These are phyloP conservation scores for Pachydiplax longipennis DNA, from an alignment of 2,888 invertebrate species.

Conservation along the genomic window DNA sequence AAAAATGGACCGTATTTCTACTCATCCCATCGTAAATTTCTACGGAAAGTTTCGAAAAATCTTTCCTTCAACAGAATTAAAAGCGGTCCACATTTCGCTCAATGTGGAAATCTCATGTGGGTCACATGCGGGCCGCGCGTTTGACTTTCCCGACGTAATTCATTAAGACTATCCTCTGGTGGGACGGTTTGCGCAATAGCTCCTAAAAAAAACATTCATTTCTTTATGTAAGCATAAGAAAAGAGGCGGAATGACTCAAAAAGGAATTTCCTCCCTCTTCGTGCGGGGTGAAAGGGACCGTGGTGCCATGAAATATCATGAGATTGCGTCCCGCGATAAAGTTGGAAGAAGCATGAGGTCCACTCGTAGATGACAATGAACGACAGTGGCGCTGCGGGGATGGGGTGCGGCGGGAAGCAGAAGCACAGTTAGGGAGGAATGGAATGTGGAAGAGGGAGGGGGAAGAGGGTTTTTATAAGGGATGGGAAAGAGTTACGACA, in stretches of 20 bases:
- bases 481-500: slow-evolving; percentile 7
- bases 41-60: too few species aligned
- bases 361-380: slow-evolving; percentile 25
- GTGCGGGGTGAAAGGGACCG: background rate
- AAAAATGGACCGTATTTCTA: too few species aligned
- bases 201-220: too few species aligned
- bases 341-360: slow-evolving; percentile 9
- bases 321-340: slow-evolving; percentile 20
- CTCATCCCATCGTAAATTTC: too few species aligned
- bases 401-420: background rate
- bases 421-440: background rate
- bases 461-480: background rate
- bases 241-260: background rate
- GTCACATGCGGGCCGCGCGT: too few species aligned
- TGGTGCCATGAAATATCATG: slow-evolving; percentile 7
- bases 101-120: too few species aligned
- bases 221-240: background rate
- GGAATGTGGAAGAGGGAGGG: background rate
- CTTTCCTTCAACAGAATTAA: too few species aligned
- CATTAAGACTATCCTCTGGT: too few species aligned
- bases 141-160: too few species aligned
- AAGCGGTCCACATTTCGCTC: too few species aligned
- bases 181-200: too few species aligned
- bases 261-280: background rate
- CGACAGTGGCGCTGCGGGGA: slow-evolving; percentile 15